Conservation (phyloP, 1,140 invertebrate species). For the Drosophila pectinifera region DNA sequence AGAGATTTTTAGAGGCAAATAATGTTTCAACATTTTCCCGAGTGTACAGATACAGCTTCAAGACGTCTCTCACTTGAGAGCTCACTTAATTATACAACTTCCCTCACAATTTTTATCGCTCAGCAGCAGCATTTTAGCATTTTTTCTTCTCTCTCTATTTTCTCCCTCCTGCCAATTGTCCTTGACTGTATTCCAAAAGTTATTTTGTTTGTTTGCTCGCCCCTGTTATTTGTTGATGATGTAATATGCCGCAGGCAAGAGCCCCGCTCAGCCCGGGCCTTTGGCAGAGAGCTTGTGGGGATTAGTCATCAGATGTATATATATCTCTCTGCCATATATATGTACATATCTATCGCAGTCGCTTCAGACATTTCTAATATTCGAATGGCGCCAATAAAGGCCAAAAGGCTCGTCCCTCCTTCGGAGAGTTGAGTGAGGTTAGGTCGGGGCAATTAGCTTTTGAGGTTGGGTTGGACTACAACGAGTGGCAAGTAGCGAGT, state of each 20-base stretch:
- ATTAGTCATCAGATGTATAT: slow-evolving; percentile 50
- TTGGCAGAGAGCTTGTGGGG: slow-evolving; percentile 5
- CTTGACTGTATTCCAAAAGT: slow-evolving; percentile 50
- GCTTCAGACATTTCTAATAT: slow-evolving; percentile 43
- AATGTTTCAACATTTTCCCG: neutral
- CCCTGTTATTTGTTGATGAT: slow-evolving; percentile 48
- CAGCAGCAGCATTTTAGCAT: neutral
- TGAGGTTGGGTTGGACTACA: no score
- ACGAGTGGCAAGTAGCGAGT: no score
- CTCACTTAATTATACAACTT: slow-evolving; percentile 45
- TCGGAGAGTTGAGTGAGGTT: slow-evolving; percentile 23
- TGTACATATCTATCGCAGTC: slow-evolving; percentile 12
- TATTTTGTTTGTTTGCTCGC: slow-evolving; percentile 42
- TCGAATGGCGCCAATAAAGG: slow-evolving; percentile 37
- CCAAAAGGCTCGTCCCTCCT: slow-evolving; percentile 3
- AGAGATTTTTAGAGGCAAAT: no score
- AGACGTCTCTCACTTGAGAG: slow-evolving; percentile 1
- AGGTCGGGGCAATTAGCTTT: slow-evolving; percentile 41
- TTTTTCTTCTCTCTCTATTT: neutral
- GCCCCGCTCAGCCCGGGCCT: slow-evolving; percentile 2
- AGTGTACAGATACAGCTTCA: slow-evolving; percentile 3
- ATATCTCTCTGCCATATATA: neutral
- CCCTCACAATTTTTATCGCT: slow-evolving; percentile 10
- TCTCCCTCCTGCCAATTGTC: slow-evolving; percentile 17
- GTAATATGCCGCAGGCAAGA: slow-evolving; percentile 48